These are phyloP conservation scores for Amorpha juglandis DNA, from an alignment of 2,888 invertebrate genomes.

Conservation along the genomic window DNA sequence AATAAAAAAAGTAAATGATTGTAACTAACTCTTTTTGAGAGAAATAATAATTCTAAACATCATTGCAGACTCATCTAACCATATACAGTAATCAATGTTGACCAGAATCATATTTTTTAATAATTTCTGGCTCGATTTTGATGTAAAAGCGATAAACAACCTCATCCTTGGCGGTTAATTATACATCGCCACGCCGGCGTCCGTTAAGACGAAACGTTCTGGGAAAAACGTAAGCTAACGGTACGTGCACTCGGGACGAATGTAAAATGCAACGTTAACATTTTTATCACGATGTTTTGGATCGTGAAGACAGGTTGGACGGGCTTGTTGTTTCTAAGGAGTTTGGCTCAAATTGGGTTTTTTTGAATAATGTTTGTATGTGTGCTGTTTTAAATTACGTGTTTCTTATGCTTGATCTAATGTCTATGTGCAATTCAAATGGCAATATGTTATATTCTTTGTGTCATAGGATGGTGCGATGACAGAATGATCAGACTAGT, in stretches of 20 bases:
- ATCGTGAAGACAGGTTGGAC: conserved; percentile 8
- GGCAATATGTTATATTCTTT: no score
- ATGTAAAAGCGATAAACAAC: conserved; percentile 24
- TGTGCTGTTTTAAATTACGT: not conserved
- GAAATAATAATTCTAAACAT: no score
- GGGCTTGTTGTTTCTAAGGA: not conserved
- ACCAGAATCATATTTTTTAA: conserved; percentile 1
- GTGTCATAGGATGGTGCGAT: no score
- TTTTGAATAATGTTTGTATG: not conserved
- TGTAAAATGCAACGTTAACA: conserved; percentile 44
- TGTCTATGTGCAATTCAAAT: no score
- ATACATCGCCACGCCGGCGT: conserved; percentile 30
- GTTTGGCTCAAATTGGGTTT: not conserved
- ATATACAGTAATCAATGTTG: not conserved
- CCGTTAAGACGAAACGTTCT: conserved; percentile 58
- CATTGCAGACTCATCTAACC: not conserved
- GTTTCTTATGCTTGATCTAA: not conserved
- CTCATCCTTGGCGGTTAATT: conserved; percentile 25
- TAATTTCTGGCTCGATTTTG: conserved; percentile 9
- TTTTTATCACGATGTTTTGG: conserved; percentile 24
- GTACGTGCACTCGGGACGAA: conserved; percentile 46
- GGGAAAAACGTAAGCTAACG: conserved; percentile 62
- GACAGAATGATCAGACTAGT: no score
- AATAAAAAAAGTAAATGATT: no score
- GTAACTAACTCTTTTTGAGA: no score